These are phyloP conservation scores for Dione vanillae DNA, from an alignment of 2,888 invertebrate species.

Conservation along the genomic window DNA sequence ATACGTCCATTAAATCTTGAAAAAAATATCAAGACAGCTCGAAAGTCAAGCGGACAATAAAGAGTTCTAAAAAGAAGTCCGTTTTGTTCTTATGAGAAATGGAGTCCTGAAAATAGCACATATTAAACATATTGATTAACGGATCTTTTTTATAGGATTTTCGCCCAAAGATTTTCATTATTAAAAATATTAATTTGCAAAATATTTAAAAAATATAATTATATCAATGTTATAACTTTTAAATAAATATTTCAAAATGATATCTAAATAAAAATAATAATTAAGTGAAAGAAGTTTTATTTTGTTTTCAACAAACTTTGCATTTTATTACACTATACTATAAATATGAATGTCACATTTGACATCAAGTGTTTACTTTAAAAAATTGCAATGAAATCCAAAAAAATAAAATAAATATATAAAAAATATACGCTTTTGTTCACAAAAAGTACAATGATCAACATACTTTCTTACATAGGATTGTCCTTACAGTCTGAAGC, in stretches of 20 bases:
- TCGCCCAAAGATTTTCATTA: no score
- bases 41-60: no score
- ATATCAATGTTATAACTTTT: no score
- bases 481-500: slow-evolving; percentile 80
- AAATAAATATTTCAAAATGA: no score
- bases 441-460: slow-evolving; percentile 57
- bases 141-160: no score
- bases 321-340: background rate
- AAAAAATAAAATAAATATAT: background rate
- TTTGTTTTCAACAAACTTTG: background rate
- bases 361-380: background rate
- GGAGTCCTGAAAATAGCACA: background rate
- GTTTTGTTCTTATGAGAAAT: no score
- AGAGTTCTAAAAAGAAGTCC: no score
- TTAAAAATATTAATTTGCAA: no score
- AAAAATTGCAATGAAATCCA: background rate
- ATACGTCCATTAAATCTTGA: no score
- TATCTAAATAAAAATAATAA: background rate
- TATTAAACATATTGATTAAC: no score
- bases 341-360: slow-evolving; percentile 7
- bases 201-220: no score
- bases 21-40: no score
- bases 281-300: background rate
- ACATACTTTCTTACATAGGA: slow-evolving; percentile 74
- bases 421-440: background rate